These are phyloP conservation scores for Plectropomus leopardus DNA, from an alignment of 2,113 vertebrate genomes.

Conservation along the genomic window DNA sequence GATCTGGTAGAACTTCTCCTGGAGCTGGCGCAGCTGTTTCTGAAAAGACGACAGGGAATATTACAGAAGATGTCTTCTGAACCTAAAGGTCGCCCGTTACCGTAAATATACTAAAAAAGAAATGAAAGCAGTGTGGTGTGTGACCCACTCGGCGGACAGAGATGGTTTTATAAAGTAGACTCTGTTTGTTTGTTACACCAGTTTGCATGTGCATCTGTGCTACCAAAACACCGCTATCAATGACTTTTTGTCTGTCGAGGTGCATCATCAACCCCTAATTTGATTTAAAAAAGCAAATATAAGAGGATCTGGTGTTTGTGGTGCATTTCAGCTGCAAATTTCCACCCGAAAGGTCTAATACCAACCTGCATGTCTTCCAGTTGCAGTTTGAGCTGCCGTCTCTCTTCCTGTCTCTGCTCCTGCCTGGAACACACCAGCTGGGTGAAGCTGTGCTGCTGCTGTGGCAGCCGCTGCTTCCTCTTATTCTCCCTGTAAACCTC, in stretches of 20 bases:
- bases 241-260: neutral
- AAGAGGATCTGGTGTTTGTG: neutral
- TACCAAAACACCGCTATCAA: neutral
- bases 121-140: neutral
- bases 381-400: slow-evolving; percentile 97
- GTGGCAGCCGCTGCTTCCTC: slow-evolving; percentile 98
- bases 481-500: slow-evolving; percentile 99
- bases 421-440: slow-evolving; percentile 97
- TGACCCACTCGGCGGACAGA: neutral
- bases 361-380: slow-evolving; percentile 96
- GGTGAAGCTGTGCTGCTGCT: slow-evolving; percentile 98
- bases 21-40: slow-evolving; percentile 99
- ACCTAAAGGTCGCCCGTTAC: neutral
- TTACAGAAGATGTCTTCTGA: neutral
- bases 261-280: neutral
- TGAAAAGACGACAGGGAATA: slow-evolving; percentile 62
- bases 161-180: neutral
- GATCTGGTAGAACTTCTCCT: slow-evolving; percentile 99
- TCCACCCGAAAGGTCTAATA: neutral
- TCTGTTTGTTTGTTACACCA: neutral
- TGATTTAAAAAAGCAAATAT: too few species aligned
- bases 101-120: neutral
- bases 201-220: neutral
- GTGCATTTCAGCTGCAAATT: neutral
- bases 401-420: slow-evolving; percentile 96